These are phyloP conservation scores for Danaus plexippus DNA, from an alignment of 1,140 invertebrate genomes.

Conservation along the genomic window DNA sequence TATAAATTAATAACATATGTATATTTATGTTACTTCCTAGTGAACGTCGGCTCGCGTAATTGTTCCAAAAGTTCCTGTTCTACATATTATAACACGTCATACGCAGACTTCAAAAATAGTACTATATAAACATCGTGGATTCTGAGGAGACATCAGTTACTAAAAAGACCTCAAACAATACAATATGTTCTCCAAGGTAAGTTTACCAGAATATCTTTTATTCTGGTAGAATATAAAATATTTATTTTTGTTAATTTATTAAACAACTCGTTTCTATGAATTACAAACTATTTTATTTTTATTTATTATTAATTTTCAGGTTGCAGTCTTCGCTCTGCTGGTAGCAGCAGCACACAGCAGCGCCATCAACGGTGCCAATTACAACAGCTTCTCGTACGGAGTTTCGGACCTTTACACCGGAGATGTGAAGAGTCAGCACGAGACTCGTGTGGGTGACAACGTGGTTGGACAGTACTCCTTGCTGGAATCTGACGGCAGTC, in stretches of 20 bases:
- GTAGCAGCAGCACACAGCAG: conserved; percentile 34
- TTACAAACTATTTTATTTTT: background rate
- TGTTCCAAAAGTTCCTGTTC: conserved; percentile 20
- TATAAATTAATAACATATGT: too few species aligned
- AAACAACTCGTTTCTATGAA: too few species aligned
- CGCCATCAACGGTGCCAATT: conserved; percentile 28
- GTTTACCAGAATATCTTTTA: background rate
- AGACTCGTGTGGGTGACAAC: conserved; percentile 69
- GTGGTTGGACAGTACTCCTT: conserved; percentile 71
- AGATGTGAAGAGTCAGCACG: conserved; percentile 68
- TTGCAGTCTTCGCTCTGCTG: conserved; percentile 31
- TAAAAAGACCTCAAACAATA: conserved; percentile 18
- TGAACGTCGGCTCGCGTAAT: background rate
- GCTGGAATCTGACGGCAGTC: conserved; percentile 46
- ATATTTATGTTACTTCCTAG: background rate
- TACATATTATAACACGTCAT: conserved; percentile 11
- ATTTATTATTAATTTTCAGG: conserved; percentile 24
- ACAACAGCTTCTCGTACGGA: conserved; percentile 57
- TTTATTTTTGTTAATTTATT: too few species aligned
- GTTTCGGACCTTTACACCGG: conserved; percentile 69
- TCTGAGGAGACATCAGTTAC: conserved; percentile 16
- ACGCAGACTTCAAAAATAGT: conserved; percentile 12
- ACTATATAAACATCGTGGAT: conserved; percentile 15
- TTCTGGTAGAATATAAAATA: too few species aligned
- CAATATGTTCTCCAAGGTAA: conserved; percentile 23